Conservation (phyloP, 2,888 invertebrate genomes). For the Lasius platythorax region DNA sequence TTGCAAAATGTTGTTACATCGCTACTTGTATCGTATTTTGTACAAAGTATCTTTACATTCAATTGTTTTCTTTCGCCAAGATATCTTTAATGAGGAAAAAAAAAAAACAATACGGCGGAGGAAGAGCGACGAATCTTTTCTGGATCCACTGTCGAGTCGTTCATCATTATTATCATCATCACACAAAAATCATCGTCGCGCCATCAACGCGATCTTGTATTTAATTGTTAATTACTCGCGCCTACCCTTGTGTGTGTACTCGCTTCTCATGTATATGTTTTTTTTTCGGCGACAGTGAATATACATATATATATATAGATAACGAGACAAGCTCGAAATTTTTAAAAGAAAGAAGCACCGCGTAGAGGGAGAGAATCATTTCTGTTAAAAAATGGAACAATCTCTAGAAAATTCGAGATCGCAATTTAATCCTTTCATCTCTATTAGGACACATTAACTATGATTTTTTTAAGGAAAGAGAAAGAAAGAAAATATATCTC, state of each 20-base stretch:
- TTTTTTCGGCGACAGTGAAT: constrained; percentile 31
- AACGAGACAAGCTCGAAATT: constrained; percentile 11
- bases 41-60: constrained; percentile 83
- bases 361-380: constrained; percentile 8
- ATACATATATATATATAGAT: background rate
- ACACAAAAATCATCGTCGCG: constrained; percentile 30
- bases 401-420: background rate
- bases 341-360: constrained; percentile 7
- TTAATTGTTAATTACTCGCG: constrained; percentile 62
- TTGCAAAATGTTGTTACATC: constrained; percentile 85
- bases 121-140: constrained; percentile 46
- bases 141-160: constrained; percentile 50
- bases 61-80: constrained; percentile 66
- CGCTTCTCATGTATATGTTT: constrained; percentile 19
- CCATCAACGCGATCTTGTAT: constrained; percentile 46
- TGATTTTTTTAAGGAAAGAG: background rate
- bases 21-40: constrained; percentile 85
- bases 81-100: constrained; percentile 35
- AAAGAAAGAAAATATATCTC: background rate
- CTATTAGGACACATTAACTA: background rate
- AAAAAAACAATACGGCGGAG: constrained; percentile 36
- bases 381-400: background rate
- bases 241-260: constrained; percentile 48
- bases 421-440: constrained; percentile 11
- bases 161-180: constrained; percentile 43